phyloP scores from a whole-genome alignment of 1,140 invertebrate genomes.

The Drosophila navojoa region DNA sequence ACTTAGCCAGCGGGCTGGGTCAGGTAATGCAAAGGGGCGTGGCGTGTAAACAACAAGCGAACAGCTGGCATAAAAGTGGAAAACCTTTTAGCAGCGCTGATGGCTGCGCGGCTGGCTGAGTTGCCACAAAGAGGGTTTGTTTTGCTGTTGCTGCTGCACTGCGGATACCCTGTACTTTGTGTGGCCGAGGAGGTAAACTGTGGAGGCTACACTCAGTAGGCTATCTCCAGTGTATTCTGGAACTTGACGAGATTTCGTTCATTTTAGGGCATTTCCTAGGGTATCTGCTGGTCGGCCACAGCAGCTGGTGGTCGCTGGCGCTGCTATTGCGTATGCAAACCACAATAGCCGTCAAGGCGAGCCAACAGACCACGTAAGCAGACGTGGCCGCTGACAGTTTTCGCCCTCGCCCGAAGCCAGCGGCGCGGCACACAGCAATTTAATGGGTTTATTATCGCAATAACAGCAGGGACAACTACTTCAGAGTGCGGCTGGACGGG shows the following conservation, averaged over 20 bases:
- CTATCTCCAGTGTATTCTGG: no score
- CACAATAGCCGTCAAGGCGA: constrained; percentile 59
- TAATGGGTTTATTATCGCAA: constrained; percentile 79
- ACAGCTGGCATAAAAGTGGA: constrained; percentile 46
- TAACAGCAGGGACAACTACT: constrained; percentile 44
- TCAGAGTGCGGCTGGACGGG: neutral
- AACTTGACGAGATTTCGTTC: no score
- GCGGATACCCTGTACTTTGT: neutral
- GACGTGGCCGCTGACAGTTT: constrained; percentile 57
- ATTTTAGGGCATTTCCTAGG: neutral
- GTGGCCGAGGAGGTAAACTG: no score
- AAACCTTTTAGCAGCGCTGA: constrained; percentile 37
- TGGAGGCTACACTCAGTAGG: no score
- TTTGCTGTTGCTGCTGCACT: constrained; percentile 6
- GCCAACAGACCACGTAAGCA: constrained; percentile 54
- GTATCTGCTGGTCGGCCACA: neutral
- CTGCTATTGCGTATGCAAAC: constrained; percentile 55
- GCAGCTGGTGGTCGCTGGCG: neutral
- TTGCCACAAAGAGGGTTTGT: neutral
- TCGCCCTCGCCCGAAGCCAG: neutral
- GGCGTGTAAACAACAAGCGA: constrained; percentile 60
- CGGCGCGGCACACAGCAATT: constrained; percentile 53
- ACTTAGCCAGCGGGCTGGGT: constrained; percentile 35
- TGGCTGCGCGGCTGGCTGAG: neutral
- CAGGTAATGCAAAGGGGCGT: constrained; percentile 5